Conservation (phyloP, 2,113 vertebrate species). For the Morone chrysops region DNA sequence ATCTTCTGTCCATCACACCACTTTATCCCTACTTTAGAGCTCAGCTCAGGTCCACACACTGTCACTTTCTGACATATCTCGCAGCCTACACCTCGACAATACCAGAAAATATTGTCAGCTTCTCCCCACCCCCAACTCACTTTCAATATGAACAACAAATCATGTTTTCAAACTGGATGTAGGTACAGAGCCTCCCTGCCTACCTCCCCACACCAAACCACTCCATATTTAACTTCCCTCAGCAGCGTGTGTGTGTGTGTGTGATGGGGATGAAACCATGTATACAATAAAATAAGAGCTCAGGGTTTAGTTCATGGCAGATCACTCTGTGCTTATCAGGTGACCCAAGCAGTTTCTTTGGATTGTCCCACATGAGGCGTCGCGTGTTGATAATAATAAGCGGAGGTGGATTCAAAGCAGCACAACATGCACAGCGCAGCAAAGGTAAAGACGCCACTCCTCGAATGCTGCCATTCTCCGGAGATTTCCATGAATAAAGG, state of each 20-base stretch:
- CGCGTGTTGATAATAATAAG: slow-evolving; percentile 61
- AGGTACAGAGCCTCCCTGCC: slow-evolving; percentile 48
- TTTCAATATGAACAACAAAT: slow-evolving; percentile 66
- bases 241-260: slow-evolving; percentile 11
- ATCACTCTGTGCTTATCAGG: slow-evolving; percentile 47
- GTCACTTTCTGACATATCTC: slow-evolving; percentile 82
- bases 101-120: slow-evolving; percentile 75
- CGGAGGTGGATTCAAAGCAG: slow-evolving; percentile 45
- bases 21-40: slow-evolving; percentile 82
- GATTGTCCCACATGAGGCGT: slow-evolving; percentile 39
- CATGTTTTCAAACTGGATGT: slow-evolving; percentile 54
- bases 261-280: slow-evolving; percentile 8
- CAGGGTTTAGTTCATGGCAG: slow-evolving; percentile 38
- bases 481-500: slow-evolving; percentile 79
- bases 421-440: slow-evolving; percentile 45
- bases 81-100: slow-evolving; percentile 76
- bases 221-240: slow-evolving; percentile 27
- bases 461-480: slow-evolving; percentile 67
- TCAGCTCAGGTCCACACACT: slow-evolving; percentile 78
- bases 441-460: slow-evolving; percentile 62
- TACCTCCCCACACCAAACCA: slow-evolving; percentile 26
- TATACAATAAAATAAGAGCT: slow-evolving; percentile 29
- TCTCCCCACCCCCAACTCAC: slow-evolving; percentile 43
- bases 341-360: slow-evolving; percentile 50
- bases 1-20: slow-evolving; percentile 84